These are phyloP conservation scores for human DNA, from an alignment of 2,113 vertebrate genomes.

Conservation along the genomic window GRCh38 chr7:93519001-93519500, in stretches of 20 bases:
- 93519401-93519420: not conserved
- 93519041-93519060: not conserved
- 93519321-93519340: not conserved
- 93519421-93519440: not conserved
- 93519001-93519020: not conserved
- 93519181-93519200: not conserved
- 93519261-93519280: not conserved
- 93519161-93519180: not conserved
- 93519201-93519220: not conserved
- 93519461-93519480: not conserved
- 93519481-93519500: not conserved
- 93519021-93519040: not conserved
- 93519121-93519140: not conserved
- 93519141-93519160: not conserved
- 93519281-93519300: not conserved
- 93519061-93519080: not conserved
- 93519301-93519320: not conserved
- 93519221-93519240: not conserved
- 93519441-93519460: not conserved
- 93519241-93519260: not conserved
- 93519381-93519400: not conserved
- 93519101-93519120: not conserved
- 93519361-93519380: not conserved
- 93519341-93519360: not conserved
- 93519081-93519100: not conserved